phyloP scores from a whole-genome alignment of 2,888 invertebrate species.

The Phyto melanocephala region DNA sequence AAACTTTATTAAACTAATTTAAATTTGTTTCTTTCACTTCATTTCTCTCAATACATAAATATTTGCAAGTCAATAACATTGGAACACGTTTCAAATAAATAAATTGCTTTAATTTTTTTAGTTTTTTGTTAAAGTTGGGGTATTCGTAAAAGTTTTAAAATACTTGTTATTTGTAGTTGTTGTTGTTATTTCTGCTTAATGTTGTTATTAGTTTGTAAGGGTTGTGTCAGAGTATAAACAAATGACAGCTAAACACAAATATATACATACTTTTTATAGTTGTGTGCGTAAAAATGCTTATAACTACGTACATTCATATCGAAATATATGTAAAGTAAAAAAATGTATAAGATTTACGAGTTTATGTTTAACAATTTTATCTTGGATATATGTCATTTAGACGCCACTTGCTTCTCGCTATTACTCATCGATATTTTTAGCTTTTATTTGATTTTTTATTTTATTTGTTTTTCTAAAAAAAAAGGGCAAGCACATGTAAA shows the following conservation, averaged over 20 bases:
- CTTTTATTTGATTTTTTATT: not conserved
- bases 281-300: not conserved
- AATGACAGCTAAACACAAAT: not conserved
- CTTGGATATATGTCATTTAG: not conserved
- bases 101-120: slow-evolving; percentile 11
- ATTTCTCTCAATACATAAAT: not conserved
- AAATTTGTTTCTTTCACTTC: not conserved
- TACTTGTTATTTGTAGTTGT: too few relatives aligned
- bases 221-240: slow-evolving; percentile 10
- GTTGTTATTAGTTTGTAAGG: slow-evolving; percentile 4
- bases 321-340: not conserved
- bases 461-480: too few relatives aligned
- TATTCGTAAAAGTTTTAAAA: not conserved
- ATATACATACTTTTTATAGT: not conserved
- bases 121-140: not conserved
- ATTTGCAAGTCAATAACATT: slow-evolving; percentile 37
- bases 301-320: not conserved
- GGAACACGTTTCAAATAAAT: slow-evolving; percentile 14
- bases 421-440: slow-evolving; percentile 40
- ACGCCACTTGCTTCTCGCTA: slow-evolving; percentile 12
- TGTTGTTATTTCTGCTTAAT: not conserved
- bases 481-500: not conserved
- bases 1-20: slow-evolving; percentile 27
- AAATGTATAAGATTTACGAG: too few relatives aligned
- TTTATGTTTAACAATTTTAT: not conserved